Evolutionary conservation across 2,888 invertebrate genomes (phyloP).

Genomic region (Netelia inedita): DNA sequence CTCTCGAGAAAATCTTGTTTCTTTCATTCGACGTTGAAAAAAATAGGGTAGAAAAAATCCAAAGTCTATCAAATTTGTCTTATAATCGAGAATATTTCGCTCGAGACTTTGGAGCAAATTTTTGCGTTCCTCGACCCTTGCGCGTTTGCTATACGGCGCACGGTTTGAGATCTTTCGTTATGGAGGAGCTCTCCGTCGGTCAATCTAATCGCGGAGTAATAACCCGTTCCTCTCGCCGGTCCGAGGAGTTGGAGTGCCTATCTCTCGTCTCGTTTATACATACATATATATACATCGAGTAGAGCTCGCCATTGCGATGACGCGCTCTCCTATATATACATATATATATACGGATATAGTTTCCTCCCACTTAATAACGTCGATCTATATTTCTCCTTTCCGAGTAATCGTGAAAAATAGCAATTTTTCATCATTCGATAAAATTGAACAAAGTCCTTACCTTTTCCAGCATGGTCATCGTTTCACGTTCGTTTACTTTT

Average conservation of each 20-base stretch:
- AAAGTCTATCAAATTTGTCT: no score
- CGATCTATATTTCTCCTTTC: not conserved
- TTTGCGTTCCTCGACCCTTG: constrained; percentile 39
- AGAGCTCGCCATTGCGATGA: no score
- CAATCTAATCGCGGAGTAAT: constrained; percentile 69
- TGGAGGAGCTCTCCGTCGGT: constrained; percentile 53
- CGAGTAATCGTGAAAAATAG: not conserved
- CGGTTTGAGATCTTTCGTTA: constrained; percentile 59
- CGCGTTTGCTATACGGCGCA: not conserved
- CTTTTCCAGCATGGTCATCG: no score
- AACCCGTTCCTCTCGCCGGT: constrained; percentile 65
- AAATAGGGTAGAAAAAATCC: no score
- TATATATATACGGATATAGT: not conserved
- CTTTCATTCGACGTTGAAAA: no score
- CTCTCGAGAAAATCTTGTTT: no score
- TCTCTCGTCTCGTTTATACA: constrained; percentile 44
- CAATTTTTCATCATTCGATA: not conserved
- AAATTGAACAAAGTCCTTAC: no score
- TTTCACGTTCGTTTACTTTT: not conserved
- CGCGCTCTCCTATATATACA: not conserved
- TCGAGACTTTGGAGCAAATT: constrained; percentile 32
- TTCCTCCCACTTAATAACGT: not conserved
- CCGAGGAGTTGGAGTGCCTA: constrained; percentile 44
- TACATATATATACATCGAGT: not conserved
- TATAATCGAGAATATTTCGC: not conserved